Conservation (phyloP, 2,113 vertebrate genomes). For the Ailurus styani region DNA sequence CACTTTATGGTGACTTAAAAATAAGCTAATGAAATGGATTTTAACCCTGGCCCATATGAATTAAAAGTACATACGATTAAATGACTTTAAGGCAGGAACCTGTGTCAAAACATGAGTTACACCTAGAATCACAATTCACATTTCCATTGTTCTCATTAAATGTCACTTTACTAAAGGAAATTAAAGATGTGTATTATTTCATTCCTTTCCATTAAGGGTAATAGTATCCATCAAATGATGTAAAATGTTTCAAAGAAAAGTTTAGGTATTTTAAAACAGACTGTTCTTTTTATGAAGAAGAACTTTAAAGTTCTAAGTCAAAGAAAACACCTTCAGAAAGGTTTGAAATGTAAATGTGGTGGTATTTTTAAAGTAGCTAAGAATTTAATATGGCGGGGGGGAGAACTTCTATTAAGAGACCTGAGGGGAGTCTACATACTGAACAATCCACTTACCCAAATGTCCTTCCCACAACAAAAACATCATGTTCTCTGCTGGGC, state of each 20-base stretch:
- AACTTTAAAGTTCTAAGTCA: background rate
- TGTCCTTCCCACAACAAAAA: background rate
- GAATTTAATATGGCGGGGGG: background rate
- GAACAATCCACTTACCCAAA: background rate
- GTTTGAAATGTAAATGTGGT: background rate
- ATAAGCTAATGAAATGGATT: background rate
- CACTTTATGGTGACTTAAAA: background rate
- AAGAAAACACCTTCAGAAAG: background rate
- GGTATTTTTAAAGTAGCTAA: background rate
- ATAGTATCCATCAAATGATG: constrained; percentile 28
- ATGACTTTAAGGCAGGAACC: constrained; percentile 7
- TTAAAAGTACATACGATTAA: constrained; percentile 13
- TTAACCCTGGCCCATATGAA: background rate
- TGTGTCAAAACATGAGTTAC: constrained; percentile 32
- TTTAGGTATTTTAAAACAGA: constrained; percentile 45
- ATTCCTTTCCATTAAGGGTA: constrained; percentile 38
- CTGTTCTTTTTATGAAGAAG: constrained; percentile 6
- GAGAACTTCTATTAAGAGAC: background rate
- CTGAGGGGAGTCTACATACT: background rate
- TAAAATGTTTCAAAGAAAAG: constrained; percentile 28
- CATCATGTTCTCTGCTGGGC: background rate
- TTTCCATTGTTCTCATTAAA: constrained; percentile 58
- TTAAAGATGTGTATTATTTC: constrained; percentile 35
- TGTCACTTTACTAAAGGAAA: constrained; percentile 48
- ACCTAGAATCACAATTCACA: background rate